Evolutionary conservation across 2,888 invertebrate species (phyloP).

Genomic region (Taenaris catops): DNA sequence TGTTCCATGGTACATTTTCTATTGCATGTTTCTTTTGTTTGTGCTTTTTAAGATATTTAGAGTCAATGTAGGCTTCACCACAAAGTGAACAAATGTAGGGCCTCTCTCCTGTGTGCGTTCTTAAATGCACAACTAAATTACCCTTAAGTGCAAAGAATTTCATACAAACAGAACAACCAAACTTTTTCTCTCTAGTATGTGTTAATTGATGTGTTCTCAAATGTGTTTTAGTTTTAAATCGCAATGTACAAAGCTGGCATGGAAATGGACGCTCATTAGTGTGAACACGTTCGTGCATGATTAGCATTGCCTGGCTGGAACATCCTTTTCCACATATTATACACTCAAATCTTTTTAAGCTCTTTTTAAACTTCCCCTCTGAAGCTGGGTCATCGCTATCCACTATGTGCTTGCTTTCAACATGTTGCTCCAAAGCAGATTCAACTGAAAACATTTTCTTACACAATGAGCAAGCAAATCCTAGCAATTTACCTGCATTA

Average conservation of each 20-base stretch:
- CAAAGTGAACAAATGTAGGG: slow-evolving; percentile 69
- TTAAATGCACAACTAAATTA: slow-evolving; percentile 67
- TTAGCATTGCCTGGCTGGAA: slow-evolving; percentile 68
- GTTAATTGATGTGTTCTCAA: slow-evolving; percentile 70
- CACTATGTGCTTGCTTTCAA: slow-evolving; percentile 56
- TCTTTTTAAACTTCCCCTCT: slow-evolving; percentile 46
- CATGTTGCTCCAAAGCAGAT: slow-evolving; percentile 62
- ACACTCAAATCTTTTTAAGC: slow-evolving; percentile 59
- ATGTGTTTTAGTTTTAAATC: slow-evolving; percentile 74
- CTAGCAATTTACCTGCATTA: slow-evolving; percentile 55
- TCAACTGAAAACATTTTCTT: slow-evolving; percentile 71
- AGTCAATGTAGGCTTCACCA: slow-evolving; percentile 72
- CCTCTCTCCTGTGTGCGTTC: slow-evolving; percentile 73
- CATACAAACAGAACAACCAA: slow-evolving; percentile 75
- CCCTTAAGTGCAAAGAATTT: slow-evolving; percentile 75
- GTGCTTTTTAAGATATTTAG: slow-evolving; percentile 74
- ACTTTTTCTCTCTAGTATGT: slow-evolving; percentile 72
- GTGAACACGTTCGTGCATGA: slow-evolving; percentile 74
- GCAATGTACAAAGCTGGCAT: slow-evolving; percentile 60
- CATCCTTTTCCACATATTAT: slow-evolving; percentile 63
- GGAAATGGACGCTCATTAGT: slow-evolving; percentile 71
- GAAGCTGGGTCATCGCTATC: slow-evolving; percentile 52
- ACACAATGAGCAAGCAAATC: slow-evolving; percentile 66
- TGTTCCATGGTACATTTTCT: slow-evolving; percentile 63
- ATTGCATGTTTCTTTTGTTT: slow-evolving; percentile 67